These are phyloP conservation scores for Agrochola litura DNA, from an alignment of 2,888 invertebrate genomes.

Conservation along the genomic window DNA sequence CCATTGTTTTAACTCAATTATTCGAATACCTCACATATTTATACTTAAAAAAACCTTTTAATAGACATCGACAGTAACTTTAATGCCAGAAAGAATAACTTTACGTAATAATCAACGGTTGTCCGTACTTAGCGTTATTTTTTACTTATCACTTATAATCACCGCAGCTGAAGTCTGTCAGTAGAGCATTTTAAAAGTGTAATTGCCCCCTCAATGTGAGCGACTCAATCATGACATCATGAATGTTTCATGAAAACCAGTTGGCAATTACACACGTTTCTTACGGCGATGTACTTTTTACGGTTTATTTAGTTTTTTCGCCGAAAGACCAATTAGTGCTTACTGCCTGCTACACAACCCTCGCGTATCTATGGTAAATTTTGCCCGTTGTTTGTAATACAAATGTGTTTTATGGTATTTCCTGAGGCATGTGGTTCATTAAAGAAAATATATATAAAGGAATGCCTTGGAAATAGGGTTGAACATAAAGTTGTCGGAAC, in stretches of 20 bases:
- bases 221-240: conserved; percentile 84
- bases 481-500: conserved; percentile 14
- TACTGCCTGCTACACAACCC: conserved; percentile 72
- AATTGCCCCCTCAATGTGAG: conserved; percentile 72
- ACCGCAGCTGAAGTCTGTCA: conserved; percentile 62
- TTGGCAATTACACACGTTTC: conserved; percentile 77
- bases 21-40: conserved; percentile 16
- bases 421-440: conserved; percentile 50
- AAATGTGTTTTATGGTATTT: conserved; percentile 52
- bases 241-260: conserved; percentile 86
- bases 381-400: conserved; percentile 45
- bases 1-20: conserved; percentile 19
- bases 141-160: conserved; percentile 64
- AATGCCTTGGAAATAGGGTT: conserved; percentile 10
- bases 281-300: conserved; percentile 68
- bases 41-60: conserved; percentile 5
- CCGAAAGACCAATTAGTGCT: conserved; percentile 79
- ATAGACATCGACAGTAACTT: conserved; percentile 25
- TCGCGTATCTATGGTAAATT: conserved; percentile 54
- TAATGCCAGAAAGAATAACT: conserved; percentile 48
- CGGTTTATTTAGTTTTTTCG: conserved; percentile 74
- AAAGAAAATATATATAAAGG: conserved; percentile 36
- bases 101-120: conserved; percentile 47
- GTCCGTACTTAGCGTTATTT: conserved; percentile 48
- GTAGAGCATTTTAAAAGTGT: conserved; percentile 75